Evolutionary conservation across 2,888 invertebrate genomes (phyloP).

Genomic region (Troides oblongomaculatus): DNA sequence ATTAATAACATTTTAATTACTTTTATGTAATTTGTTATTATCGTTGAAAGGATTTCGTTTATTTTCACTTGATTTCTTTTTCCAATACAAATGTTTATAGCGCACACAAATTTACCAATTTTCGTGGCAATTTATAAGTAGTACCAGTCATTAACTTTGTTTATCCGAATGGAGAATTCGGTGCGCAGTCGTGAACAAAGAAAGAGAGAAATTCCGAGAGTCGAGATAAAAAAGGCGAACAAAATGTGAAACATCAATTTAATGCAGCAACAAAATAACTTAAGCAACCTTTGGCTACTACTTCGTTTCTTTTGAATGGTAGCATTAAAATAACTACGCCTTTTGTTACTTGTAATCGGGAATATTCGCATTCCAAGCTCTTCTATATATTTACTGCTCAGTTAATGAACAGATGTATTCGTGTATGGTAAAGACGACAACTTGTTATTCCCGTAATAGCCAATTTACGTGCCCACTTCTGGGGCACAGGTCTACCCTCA

Average conservation of each 20-base stretch:
- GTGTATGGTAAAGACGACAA: background rate
- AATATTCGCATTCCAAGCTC: background rate
- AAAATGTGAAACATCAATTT: conserved; percentile 16
- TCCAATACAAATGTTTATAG: background rate
- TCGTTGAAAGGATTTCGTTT: background rate
- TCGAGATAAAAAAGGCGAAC: conserved; percentile 2
- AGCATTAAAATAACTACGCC: background rate
- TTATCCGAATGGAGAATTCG: conserved; percentile 10
- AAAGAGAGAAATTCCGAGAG: conserved; percentile 9
- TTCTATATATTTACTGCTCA: background rate
- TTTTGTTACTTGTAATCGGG: conserved; percentile 9
- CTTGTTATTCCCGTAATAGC: too few relatives aligned
- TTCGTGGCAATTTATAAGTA: conserved; percentile 5
- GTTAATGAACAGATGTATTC: background rate
- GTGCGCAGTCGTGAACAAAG: conserved; percentile 10
- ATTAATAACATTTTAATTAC: background rate
- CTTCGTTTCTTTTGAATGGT: conserved; percentile 8
- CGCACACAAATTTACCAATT: conserved; percentile 4
- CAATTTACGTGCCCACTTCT: too few relatives aligned
- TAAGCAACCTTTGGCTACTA: conserved; percentile 3
- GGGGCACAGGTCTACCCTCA: too few relatives aligned
- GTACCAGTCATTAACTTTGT: conserved; percentile 12
- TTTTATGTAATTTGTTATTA: background rate
- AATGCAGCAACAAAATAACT: conserved; percentile 18
- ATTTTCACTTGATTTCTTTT: background rate